These are phyloP conservation scores for Amiota communis DNA, from an alignment of 2,888 invertebrate genomes.

Conservation along the genomic window DNA sequence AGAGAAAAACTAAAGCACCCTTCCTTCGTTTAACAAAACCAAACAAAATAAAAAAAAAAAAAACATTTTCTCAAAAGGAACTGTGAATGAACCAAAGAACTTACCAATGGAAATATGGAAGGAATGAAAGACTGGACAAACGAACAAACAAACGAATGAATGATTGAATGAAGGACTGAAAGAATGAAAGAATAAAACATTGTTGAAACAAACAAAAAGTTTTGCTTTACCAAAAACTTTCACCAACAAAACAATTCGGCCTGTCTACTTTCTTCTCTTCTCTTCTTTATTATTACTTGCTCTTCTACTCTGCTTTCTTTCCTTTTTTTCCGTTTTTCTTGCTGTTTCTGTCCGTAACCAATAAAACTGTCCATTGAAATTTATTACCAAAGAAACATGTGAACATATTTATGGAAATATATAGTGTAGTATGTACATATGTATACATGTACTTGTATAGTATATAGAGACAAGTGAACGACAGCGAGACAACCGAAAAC, in stretches of 20 bases:
- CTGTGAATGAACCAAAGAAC: not conserved
- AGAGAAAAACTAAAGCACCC: not conserved
- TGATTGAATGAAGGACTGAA: not conserved
- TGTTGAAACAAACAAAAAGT: constrained; percentile 12
- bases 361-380: constrained; percentile 26
- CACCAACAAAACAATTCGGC: constrained; percentile 15
- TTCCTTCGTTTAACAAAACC: constrained; percentile 10
- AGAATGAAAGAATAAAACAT: not conserved
- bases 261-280: not conserved
- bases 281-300: not conserved
- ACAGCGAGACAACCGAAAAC: not conserved
- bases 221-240: constrained; percentile 15
- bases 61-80: constrained; percentile 16
- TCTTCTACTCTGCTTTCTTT: not conserved
- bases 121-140: not conserved
- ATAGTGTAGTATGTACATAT: not conserved
- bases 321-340: not conserved
- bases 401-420: constrained; percentile 22
- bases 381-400: constrained; percentile 20
- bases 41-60: not conserved
- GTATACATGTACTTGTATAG: not conserved
- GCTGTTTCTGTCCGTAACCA: constrained; percentile 14
- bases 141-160: not conserved
- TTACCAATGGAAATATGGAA: too few relatives aligned
- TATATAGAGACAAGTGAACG: not conserved